Evolutionary conservation across 2,888 invertebrate genomes (phyloP), one percentile per base, ranked within the genome.

Genomic region (Brenthis daphne): DNA sequence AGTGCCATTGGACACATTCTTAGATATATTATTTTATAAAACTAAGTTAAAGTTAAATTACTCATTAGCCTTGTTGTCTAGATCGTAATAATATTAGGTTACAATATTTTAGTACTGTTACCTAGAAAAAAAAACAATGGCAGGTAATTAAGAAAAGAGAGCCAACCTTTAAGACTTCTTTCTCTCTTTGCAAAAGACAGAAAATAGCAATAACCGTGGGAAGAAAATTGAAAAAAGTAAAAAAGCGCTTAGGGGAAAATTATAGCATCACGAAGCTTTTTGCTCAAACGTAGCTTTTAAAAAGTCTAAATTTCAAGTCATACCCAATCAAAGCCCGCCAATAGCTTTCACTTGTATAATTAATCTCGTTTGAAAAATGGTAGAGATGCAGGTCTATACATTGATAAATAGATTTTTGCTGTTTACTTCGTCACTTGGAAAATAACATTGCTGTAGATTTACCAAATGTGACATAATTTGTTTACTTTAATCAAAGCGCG

Each of bases 391-490:
- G 83, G 77, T 82, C 86, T 85, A 89, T 90, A 87, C 86, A 85
- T 87, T 89, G 90, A 90, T 89, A 86, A 90, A 90, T 90, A 86
- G 88, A 88, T 88, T 87, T 85, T 85, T 88, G 86, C 87, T 84
- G 81, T 84, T 82, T 81, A 85, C 85, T 86, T 85, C 85, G 81
- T 85, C 86, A 79, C 77, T 75, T 75, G 73, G 74, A 75, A 76
- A 73, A 73, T 76, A 70, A 73, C 79, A 68, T 63, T 65, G 77
- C 76, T 73, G 57, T 72, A 69, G 71, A 67, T 64, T 51, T 65
- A 63, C 57, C 65, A 56, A 69, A 61, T 67, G 58, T 77, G 71
- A 78, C 65, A 29, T 29, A 29, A 29, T 29, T 20, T 29, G 5
- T 29, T 29, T 5, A 29, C 5, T 29, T 29, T 29, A 4, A 29